Percentiles rank a stretch among this genome's conserved stretches.
phyloP scores from a whole-genome alignment of 2,888 invertebrate genomes.

The Sipha maydis region DNA sequence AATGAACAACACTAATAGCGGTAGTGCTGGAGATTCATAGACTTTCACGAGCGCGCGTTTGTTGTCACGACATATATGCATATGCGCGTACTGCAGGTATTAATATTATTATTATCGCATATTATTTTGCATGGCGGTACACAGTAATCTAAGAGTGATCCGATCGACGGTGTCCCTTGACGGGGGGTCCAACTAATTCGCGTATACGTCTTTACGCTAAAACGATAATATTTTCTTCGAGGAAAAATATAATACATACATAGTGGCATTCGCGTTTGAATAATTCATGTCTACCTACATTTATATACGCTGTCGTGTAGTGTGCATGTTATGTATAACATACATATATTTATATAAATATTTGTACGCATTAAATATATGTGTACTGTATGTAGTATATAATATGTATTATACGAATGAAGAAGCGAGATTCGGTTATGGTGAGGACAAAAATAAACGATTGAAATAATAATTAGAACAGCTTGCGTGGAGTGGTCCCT shows the following conservation, averaged over 20 bases:
- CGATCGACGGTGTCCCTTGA: slow-evolving; percentile 5
- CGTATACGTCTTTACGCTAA: slow-evolving; percentile 34
- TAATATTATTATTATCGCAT: no score
- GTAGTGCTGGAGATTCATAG: neutral
- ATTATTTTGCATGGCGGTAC: neutral
- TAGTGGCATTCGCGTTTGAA: neutral
- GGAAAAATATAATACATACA: neutral
- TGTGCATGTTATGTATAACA: no score
- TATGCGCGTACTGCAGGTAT: neutral
- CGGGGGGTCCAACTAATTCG: slow-evolving; percentile 57
- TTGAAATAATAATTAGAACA: slow-evolving; percentile 44
- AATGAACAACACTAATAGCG: neutral
- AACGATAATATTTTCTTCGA: slow-evolving; percentile 46
- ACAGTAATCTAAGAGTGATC: neutral
- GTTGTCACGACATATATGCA: neutral
- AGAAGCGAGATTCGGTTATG: neutral
- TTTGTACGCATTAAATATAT: neutral
- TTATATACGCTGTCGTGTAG: neutral
- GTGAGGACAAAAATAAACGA: neutral
- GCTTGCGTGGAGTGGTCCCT: neutral
- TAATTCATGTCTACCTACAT: slow-evolving; percentile 11
- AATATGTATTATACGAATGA: neutral
- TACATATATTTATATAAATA: no score
- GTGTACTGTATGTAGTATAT: neutral
- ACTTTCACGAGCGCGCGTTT: neutral